phyloP scores from a whole-genome alignment of 1,140 invertebrate species.

The Diachasmimorpha longicaudata region DNA sequence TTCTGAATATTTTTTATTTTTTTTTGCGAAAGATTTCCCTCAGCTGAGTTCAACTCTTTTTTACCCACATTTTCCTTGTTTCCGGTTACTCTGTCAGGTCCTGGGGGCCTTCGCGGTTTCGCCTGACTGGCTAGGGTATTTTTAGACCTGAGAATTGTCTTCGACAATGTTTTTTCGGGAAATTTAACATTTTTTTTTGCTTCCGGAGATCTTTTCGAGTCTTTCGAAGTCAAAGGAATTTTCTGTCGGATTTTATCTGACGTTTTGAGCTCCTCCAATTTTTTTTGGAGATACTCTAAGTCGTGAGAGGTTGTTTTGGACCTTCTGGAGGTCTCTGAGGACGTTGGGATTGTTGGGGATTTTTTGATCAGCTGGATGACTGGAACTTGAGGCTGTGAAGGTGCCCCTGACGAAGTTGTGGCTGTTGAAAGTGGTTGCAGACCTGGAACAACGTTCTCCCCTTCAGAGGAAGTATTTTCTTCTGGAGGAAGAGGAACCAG shows the following conservation, averaged over 20 bases:
- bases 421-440: not conserved
- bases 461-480: not conserved
- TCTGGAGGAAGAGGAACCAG: not conserved
- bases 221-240: not conserved
- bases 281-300: not conserved
- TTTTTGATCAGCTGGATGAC: not conserved
- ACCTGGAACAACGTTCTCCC: not conserved
- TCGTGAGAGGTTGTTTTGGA: not conserved
- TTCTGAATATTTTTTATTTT: not conserved
- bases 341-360: not conserved
- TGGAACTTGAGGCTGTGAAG: not conserved
- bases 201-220: not conserved
- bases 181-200: not conserved
- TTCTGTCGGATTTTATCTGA: not conserved
- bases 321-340: not conserved
- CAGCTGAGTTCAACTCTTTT: not conserved
- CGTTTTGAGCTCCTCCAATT: not conserved
- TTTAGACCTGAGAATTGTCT: not conserved
- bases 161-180: not conserved
- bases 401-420: not conserved
- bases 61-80: not conserved
- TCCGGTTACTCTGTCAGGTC: not conserved
- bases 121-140: not conserved
- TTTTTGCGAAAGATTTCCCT: not conserved
- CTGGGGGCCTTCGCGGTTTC: not conserved